These are phyloP conservation scores for Trichoplusia ni DNA, from an alignment of 1,140 invertebrate species.

Conservation along the genomic window DNA sequence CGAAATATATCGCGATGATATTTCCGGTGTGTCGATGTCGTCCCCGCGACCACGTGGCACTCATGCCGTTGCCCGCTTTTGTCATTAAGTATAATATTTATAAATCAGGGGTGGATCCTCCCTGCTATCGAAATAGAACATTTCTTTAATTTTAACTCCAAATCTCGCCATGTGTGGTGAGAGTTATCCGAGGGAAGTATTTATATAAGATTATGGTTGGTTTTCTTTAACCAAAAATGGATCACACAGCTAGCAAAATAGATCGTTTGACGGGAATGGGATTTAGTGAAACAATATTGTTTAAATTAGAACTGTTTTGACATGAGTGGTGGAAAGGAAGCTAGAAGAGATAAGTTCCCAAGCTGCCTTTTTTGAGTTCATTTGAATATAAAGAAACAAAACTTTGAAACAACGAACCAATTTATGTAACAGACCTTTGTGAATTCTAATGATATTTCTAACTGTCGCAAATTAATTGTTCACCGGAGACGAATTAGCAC, in stretches of 20 bases:
- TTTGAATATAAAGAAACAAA: no score
- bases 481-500: not conserved
- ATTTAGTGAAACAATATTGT: not conserved
- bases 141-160: conserved; percentile 8
- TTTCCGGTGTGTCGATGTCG: conserved; percentile 61
- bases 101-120: conserved; percentile 36
- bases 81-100: conserved; percentile 42
- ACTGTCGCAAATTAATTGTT: conserved; percentile 8
- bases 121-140: conserved; percentile 26
- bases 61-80: conserved; percentile 29
- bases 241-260: conserved; percentile 3
- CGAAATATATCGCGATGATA: conserved; percentile 65
- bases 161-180: conserved; percentile 17
- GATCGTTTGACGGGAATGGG: not conserved
- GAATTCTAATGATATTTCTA: not conserved
- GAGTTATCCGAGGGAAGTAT: conserved; percentile 9
- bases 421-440: no score
- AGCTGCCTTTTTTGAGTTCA: not conserved
- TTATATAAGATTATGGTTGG: conserved; percentile 10
- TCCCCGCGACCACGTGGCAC: conserved; percentile 43
- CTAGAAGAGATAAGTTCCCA: not conserved
- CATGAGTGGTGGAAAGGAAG: not conserved
- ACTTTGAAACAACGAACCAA: no score
- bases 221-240: conserved; percentile 13
- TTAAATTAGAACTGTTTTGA: not conserved